Base-by-base conservation (phyloP, 2,113 vertebrate species). In the rabbit (Oryctolagus cuniculus) region DNA sequence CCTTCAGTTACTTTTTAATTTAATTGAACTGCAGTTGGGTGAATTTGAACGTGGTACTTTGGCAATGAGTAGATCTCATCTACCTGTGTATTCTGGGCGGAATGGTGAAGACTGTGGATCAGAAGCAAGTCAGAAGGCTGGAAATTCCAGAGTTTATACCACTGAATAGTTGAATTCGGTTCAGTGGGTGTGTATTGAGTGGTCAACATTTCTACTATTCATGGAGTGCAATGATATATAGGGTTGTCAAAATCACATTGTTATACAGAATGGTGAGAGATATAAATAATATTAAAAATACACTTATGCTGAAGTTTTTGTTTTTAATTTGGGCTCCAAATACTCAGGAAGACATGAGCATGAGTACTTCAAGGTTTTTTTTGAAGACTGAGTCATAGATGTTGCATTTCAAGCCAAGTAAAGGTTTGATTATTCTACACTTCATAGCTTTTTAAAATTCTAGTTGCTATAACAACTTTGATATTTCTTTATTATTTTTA, bases 401-500 rank as follows among this genome's bases (percentile, higher is more conserved):
- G 69, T 98, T 98, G 92, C 80, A 98, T 98, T 98, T 98, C 96
- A 98, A 98, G 97, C 98, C 98, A 98, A 96, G 96, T 97, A 96
- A 98, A 98, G 96, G 97, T 98, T 98, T 98, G 98, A 98, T 99
- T 98, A 98, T 98, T 98, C 98, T 98, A 96, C 97, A 98, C 98
- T 98, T 98, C 98, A 98, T 98, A 98, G 97, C 97, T 98, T 98
- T 97, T 98, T 98, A 98, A 98, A 98, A 98, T 98, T 98, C 98
- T 96, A 98, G 98, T 99, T 99, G 98, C 98, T 98, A 98, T 99
- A 99, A 99, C 98, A 98, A 99, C 98, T 98, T 98, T 98, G 96
- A 97, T 98, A 98, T 98, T 98, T 98, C 98, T 98, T 98, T 98
- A 95, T 96, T 97, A 98, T 98, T 98, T 98, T 98, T 98, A 98